Base-by-base conservation (phyloP, 2,113 vertebrate genomes). In the Peromyscus leucopus region DNA sequence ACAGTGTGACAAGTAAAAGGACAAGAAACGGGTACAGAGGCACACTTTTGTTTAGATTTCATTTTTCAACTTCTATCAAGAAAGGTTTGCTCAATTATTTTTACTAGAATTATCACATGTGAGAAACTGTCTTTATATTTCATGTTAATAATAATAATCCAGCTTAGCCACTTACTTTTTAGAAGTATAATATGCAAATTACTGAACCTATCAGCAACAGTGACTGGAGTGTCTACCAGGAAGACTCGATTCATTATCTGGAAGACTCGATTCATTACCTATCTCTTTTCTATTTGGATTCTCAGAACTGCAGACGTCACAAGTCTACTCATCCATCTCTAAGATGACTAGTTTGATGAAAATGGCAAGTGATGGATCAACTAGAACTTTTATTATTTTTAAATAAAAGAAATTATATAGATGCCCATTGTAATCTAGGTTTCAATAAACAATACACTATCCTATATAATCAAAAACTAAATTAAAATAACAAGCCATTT, bases 381-480 rank as follows among this genome's bases (percentile, higher is more conserved):
- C 0, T 71, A 36, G 33, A 55, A 51, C 21, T 39, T 87, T 92
- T 69, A 17, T 82, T 93, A 75, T 88, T 93, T 74, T 82, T 46
- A 89, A 85, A n/a, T 71, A 90, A 94, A 95, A 95, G 39, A 95
- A 95, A 82, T 3, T 89, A 55, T 31, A 11, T 71, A 48, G 57
- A 83, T 88, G 69, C 17, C 55, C 16, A 83, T 61, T 95, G 24
- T 74, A 78, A 93, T 94, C 69, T 92, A 63, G 48, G 16, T 84
- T 96, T 96, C 92, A 96, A 92, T 93, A 82, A 85, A 79, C 2
- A 57, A 75, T 75, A 86, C 2, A 88, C 31, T 92, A 90, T 74
- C 71, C 9, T 51, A 75, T 71, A 90, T 84, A 72, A 92, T 86
- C 4, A 71, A 90, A 93, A 84, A 76, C 10, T 71, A 59, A 90